Evolutionary conservation across 37 sponge, comb jelly and placozoan genomes (phyloP), one percentile per base, ranked within the genome.

Genomic region (Cladorhizidae sp.): DNA sequence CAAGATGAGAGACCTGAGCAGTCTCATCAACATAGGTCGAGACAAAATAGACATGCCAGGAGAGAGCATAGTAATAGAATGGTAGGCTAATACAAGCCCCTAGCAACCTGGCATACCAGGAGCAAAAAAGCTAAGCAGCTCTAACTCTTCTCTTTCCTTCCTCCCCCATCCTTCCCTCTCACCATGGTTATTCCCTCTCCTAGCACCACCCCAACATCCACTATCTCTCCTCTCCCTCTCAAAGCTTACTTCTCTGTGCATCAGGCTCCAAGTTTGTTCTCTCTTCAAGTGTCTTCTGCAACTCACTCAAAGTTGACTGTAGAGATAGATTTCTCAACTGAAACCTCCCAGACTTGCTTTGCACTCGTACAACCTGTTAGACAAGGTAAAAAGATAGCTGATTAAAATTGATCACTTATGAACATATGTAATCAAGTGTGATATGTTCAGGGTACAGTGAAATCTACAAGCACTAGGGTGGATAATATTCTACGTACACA

Each of bases 241-340:
- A 2, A 5, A 18, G 32, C 85, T 81, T 6, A 88, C 89, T 82
- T 77, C 75, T 85, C 52, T 94, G 94, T n/a, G 28, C 25, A 28
- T 58, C 41, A 18, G 71, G 82, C 33, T 32, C 56, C 7, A 94
- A 75, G 23, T 52, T 49, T 25, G 94, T 87, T 21, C 76, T 70
- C 21, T 84, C 70, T 20, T 84, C 54, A 21, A 94, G 82, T 14
- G 54, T 43, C 25, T 72, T 61, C 82, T 83, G 86, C 0, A 94
- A 83, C 29, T 80, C 72, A 14, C 36, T 22, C 8, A 94, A 80
- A 5, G 86, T 85, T 11, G 88, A 87, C 23, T 71, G 54, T 12
- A 54, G 64, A 11, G 74, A 72, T 8, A 94, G 64, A 0, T 42
- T 51, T 29, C 63, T n/a, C 20, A 91, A 5, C 7, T 62, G 39